These are phyloP conservation scores for Motacilla tschutschensis DNA, from an alignment of 2,113 vertebrate species.

Conservation along the genomic window DNA sequence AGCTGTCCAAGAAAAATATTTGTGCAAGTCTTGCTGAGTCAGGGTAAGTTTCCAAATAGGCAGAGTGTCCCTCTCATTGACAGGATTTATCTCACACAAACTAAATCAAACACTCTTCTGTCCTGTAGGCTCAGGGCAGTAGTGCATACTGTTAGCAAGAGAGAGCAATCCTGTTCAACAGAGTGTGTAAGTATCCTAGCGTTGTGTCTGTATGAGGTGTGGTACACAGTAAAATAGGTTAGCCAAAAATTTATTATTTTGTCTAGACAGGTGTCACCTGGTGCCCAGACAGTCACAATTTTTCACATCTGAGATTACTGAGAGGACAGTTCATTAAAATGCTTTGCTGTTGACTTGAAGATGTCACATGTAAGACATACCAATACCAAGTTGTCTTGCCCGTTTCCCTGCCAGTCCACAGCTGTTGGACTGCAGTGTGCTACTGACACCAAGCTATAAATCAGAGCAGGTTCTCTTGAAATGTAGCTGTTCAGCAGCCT, in stretches of 20 bases:
- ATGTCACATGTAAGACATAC: background rate
- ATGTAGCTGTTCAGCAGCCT: background rate
- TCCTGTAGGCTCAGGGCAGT: background rate
- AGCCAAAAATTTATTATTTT: background rate
- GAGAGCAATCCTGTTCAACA: background rate
- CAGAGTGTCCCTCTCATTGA: background rate
- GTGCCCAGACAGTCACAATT: background rate
- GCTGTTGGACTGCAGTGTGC: background rate
- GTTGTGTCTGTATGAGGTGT: background rate
- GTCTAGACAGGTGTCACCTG: background rate
- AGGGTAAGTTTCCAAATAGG: slow-evolving; percentile 24
- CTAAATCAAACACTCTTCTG: background rate
- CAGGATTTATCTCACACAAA: background rate
- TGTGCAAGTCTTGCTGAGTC: slow-evolving; percentile 36
- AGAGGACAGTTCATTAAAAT: background rate
- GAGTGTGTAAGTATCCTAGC: rapidly evolving
- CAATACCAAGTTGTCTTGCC: background rate
- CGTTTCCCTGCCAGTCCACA: background rate
- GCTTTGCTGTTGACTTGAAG: background rate
- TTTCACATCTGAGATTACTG: background rate
- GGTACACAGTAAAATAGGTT: background rate
- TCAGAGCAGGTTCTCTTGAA: slow-evolving; percentile 20
- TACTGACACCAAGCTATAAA: background rate
- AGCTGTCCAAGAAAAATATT: slow-evolving; percentile 51
- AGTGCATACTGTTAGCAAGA: background rate